phyloP scores from a whole-genome alignment of 2,113 vertebrate genomes.

The Percopsis transmontana region DNA sequence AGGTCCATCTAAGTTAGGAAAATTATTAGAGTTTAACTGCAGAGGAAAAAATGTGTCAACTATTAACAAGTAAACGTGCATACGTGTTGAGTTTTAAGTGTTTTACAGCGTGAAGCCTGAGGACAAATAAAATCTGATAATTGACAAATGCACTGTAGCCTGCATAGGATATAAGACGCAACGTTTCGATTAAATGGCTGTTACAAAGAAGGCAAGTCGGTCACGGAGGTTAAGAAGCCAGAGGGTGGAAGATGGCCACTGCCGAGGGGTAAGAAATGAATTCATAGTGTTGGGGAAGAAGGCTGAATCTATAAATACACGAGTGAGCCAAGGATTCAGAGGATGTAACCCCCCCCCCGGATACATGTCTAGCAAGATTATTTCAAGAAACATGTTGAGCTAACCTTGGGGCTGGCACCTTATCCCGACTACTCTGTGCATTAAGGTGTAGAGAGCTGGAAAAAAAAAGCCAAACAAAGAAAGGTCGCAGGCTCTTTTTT shows the following conservation, averaged over 20 bases:
- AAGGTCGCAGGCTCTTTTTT: slow-evolving; percentile 70
- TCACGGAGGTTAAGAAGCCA: slow-evolving; percentile 38
- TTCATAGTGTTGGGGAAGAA: slow-evolving; percentile 16
- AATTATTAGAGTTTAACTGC: background rate
- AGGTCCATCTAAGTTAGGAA: background rate
- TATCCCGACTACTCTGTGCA: slow-evolving; percentile 97
- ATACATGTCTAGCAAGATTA: slow-evolving; percentile 80
- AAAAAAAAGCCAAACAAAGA: slow-evolving; percentile 96
- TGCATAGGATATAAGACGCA: slow-evolving; percentile 39
- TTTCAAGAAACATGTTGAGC: slow-evolving; percentile 88
- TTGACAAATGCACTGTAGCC: slow-evolving; percentile 36
- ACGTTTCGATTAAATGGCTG: slow-evolving; percentile 34
- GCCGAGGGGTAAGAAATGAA: slow-evolving; percentile 47
- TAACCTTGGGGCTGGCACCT: slow-evolving; percentile 98
- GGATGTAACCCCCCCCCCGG: slow-evolving; percentile 75
- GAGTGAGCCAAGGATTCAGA: slow-evolving; percentile 70
- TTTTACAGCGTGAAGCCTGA: slow-evolving; percentile 18
- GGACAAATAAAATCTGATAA: slow-evolving; percentile 27
- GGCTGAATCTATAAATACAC: slow-evolving; percentile 69
- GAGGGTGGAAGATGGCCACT: slow-evolving; percentile 46
- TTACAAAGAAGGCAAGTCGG: slow-evolving; percentile 33
- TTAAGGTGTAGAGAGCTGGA: slow-evolving; percentile 99
- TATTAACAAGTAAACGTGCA: too few relatives aligned
- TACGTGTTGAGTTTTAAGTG: slow-evolving; percentile 10
- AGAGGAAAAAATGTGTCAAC: too few relatives aligned